Evolutionary conservation across 92 coral and sea anemone species (phyloP).

Genomic region (Metridium senile): DNA sequence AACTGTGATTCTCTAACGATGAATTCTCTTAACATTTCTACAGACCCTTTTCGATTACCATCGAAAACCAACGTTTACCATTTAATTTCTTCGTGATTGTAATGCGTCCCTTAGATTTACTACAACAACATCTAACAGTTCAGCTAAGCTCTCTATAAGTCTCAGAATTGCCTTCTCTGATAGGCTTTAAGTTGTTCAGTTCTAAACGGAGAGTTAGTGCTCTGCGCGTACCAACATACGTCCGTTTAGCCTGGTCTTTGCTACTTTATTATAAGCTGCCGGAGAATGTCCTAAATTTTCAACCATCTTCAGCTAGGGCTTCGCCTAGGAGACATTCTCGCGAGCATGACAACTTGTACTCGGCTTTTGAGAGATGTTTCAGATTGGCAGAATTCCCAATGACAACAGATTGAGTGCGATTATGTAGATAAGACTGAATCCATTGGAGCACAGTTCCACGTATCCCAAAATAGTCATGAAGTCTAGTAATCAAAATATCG

Average conservation of each 20-base stretch:
- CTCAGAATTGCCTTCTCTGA: conserved; percentile 50
- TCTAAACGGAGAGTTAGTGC: conserved; percentile 42
- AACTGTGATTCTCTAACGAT: conserved; percentile 46
- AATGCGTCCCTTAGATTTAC: conserved; percentile 65
- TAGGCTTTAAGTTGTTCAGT: conserved; percentile 42
- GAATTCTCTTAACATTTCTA: conserved; percentile 42
- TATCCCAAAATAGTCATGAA: too few species aligned
- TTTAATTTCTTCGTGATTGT: too few species aligned
- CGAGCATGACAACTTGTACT: conserved; percentile 53
- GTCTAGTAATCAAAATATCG: too few species aligned
- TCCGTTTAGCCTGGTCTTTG: conserved; percentile 58
- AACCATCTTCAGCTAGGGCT: too few species aligned
- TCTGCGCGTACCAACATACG: conserved; percentile 59
- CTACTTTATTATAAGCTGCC: conserved; percentile 60
- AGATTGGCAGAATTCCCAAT: too few species aligned
- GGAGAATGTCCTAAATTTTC: conserved; percentile 54
- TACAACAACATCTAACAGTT: conserved; percentile 46
- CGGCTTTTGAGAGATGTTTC: too few species aligned
- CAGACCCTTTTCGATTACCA: conserved; percentile 29
- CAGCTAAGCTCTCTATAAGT: conserved; percentile 42
- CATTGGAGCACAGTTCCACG: too few species aligned
- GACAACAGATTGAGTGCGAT: too few species aligned
- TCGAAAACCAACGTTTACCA: conserved; percentile 57
- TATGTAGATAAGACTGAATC: too few species aligned
- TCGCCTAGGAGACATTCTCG: conserved; percentile 59